phyloP scores from a whole-genome alignment of 2,888 invertebrate species.

The Agrochola lota region DNA sequence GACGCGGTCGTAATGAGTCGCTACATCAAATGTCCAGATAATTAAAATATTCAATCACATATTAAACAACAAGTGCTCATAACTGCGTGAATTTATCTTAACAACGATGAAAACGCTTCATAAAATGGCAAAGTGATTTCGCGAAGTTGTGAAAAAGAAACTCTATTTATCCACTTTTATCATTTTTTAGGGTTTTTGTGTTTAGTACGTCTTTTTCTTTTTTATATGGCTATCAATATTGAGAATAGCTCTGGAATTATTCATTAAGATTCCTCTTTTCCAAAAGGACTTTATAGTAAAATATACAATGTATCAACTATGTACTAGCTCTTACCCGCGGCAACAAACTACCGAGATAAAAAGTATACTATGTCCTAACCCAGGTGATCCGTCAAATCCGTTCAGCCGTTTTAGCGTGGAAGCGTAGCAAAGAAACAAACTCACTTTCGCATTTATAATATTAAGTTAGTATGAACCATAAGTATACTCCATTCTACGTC shows the following conservation, averaged over 20 bases:
- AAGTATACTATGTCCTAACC: too few relatives aligned
- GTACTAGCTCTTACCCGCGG: too few relatives aligned
- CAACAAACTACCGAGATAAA: too few relatives aligned
- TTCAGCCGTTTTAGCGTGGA: too few relatives aligned
- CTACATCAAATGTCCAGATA: conserved; percentile 23
- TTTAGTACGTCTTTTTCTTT: not conserved
- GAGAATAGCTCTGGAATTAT: not conserved
- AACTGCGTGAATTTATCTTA: conserved; percentile 43
- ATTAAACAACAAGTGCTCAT: conserved; percentile 26
- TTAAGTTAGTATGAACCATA: too few relatives aligned
- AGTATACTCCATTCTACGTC: too few relatives aligned
- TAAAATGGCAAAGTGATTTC: conserved; percentile 30
- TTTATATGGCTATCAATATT: conserved; percentile 12
- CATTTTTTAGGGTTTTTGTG: conserved; percentile 4
- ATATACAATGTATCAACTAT: not conserved
- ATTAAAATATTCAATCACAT: conserved; percentile 49
- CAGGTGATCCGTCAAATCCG: too few relatives aligned
- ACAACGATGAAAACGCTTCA: conserved; percentile 13
- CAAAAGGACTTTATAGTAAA: not conserved
- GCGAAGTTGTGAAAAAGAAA: conserved; percentile 15
- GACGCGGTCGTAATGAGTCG: not conserved
- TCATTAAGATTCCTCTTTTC: not conserved
- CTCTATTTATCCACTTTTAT: conserved; percentile 18
- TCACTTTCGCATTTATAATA: too few relatives aligned
- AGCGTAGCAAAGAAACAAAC: too few relatives aligned